Evolutionary conservation across 2,797 vertebrate species (phyloP).

Genomic region (Galago senegalensis): DNA sequence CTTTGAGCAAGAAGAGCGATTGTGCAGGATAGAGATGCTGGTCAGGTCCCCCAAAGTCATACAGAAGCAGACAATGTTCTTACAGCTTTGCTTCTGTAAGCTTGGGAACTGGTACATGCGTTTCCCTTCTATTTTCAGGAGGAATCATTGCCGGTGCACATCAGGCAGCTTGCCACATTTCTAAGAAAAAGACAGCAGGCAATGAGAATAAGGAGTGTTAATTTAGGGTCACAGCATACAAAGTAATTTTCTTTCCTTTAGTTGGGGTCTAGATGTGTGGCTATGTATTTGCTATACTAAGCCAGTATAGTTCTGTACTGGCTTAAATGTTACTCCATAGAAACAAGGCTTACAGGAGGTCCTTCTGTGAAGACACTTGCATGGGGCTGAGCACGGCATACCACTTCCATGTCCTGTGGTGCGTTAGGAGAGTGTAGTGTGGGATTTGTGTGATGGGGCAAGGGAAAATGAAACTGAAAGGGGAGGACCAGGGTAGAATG

Average conservation of each 20-base stretch:
- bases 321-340: background rate
- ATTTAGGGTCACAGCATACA: background rate
- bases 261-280: background rate
- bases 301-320: background rate
- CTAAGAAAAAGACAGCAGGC: background rate
- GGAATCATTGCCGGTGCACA: background rate
- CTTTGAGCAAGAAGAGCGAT: background rate
- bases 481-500: background rate
- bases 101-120: accelerated
- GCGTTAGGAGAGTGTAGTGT: background rate
- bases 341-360: background rate
- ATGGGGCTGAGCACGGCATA: no score
- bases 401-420: background rate
- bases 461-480: background rate
- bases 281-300: background rate
- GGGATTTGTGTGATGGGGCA: background rate
- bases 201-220: background rate
- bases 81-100: background rate
- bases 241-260: background rate
- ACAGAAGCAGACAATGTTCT: background rate
- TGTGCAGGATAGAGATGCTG: background rate
- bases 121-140: background rate
- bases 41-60: background rate
- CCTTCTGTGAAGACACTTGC: background rate
- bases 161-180: background rate